Evolutionary conservation across 2,888 invertebrate species (phyloP), one percentile per base, ranked within the genome.

Genomic region (Xestia xanthographa): DNA sequence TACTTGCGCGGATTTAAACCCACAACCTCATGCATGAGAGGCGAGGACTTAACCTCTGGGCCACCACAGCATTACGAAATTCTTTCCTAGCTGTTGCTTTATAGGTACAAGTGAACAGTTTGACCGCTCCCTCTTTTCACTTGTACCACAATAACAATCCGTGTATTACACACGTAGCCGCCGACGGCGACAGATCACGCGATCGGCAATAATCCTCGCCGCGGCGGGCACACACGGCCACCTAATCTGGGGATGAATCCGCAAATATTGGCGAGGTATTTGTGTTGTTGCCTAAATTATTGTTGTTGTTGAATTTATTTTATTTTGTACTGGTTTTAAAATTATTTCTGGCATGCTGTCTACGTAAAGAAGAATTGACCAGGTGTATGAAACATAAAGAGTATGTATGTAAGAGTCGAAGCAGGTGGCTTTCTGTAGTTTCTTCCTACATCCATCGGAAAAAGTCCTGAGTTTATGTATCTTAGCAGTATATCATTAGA

Each of bases 141-240:
- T 92, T 92, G 79, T 5, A 74, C 91, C 86, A 82, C 26, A 43
- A 75, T 66, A 87, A 79, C 90, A 91, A 87, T 88, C 89, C 91
- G 92, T 92, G 93, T 93, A 93, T 92, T 93, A 92, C 93, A 94
- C 95, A 95, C 95, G 94, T 94, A 94, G 92, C 90, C 92, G 82
- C 83, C 90, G 91, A 92, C 92, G 89, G 89, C 89, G 89, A 88
- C 88, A 90, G 94, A 95, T 94, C 94, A 92, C 93, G 93, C 92
- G 95, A 93, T 94, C 93, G 87, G 87, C 82, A 90, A 87, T 93
- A 94, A 94, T 93, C 94, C 94, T 85, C 82, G 86, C 89, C 87
- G 91, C 89, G 87, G 88, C 89, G 83, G 87, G 87, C 93, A 94
- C 92, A 95, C 93, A 94, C 94, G 93, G 86, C 84, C 88, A 79